These are phyloP conservation scores for Nymphalis urticae DNA, from an alignment of 2,888 invertebrate genomes.

Conservation along the genomic window DNA sequence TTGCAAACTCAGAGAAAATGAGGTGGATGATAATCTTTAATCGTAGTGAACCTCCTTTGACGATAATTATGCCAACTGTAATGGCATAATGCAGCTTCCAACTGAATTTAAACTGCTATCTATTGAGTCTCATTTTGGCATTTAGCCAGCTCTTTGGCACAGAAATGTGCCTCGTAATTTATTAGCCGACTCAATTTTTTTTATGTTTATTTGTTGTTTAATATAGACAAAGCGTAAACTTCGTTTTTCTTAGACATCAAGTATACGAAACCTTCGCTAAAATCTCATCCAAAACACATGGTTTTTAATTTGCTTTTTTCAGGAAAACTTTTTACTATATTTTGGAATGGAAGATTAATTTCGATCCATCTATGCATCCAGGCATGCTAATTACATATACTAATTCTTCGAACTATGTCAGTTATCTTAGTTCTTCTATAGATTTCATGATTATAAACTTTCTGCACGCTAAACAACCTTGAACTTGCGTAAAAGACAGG, in stretches of 20 bases:
- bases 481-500: too few relatives aligned
- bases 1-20: too few relatives aligned
- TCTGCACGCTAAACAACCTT: too few relatives aligned
- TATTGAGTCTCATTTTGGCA: constrained; percentile 26
- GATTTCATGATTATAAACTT: too few relatives aligned
- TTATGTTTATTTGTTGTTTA: neutral
- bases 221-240: neutral
- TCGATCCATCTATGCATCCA: too few relatives aligned
- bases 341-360: too few relatives aligned
- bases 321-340: too few relatives aligned
- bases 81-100: constrained; percentile 26
- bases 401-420: too few relatives aligned
- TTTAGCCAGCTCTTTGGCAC: constrained; percentile 19
- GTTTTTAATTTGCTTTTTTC: neutral
- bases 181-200: constrained; percentile 5
- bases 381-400: too few relatives aligned
- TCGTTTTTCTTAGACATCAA: neutral
- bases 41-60: constrained; percentile 13
- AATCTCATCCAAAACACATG: neutral
- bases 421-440: too few relatives aligned
- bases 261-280: neutral
- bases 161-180: constrained; percentile 3
- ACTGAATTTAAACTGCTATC: constrained; percentile 28
- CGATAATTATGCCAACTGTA: constrained; percentile 27
- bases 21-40: neutral